phyloP scores from a whole-genome alignment of 2,797 vertebrate genomes.

The Lepus oiostolus region DNA sequence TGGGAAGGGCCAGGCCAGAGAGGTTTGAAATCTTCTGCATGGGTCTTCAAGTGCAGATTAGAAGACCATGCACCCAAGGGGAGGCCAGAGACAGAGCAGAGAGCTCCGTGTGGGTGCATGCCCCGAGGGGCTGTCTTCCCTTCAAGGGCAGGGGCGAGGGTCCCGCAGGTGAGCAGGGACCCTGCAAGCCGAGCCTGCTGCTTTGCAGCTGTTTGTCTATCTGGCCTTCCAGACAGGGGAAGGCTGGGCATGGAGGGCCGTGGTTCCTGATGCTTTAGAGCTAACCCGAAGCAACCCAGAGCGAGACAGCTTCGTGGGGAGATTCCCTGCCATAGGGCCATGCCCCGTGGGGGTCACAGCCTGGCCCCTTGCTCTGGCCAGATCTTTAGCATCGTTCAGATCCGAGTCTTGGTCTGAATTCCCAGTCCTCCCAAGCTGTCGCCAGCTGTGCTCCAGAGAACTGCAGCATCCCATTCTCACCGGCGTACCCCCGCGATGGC shows the following conservation, averaged over 20 bases:
- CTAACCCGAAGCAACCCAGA: no score
- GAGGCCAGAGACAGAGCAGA: neutral
- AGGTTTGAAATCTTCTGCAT: neutral
- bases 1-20: neutral
- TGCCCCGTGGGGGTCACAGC: neutral
- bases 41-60: neutral
- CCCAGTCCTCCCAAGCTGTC: neutral
- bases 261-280: neutral
- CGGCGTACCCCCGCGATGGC: constrained; percentile 42
- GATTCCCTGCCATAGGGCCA: neutral
- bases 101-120: neutral
- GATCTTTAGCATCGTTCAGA: neutral
- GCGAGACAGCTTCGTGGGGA: neutral
- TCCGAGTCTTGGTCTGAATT: constrained; percentile 15
- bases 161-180: neutral
- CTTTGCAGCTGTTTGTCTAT: neutral
- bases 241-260: neutral
- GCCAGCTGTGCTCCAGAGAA: neutral
- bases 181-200: neutral
- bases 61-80: neutral
- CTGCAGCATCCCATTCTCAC: neutral
- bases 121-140: neutral
- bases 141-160: neutral
- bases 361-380: neutral
- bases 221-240: neutral